Base-by-base conservation (phyloP, 1,140 invertebrate species). In the Vanessa atalanta region DNA sequence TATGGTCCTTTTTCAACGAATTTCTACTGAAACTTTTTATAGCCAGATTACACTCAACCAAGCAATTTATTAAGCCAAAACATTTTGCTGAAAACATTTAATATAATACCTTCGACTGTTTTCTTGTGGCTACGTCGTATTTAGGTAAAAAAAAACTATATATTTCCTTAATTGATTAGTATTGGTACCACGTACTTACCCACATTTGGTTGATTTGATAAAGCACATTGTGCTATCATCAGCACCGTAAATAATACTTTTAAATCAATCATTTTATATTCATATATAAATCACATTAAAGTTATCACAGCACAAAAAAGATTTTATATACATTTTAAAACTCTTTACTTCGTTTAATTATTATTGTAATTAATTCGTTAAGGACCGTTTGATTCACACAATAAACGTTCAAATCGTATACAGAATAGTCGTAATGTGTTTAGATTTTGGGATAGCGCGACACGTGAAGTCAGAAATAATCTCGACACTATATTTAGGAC, bases 401-500 rank as follows among this genome's bases (percentile, higher is more conserved):
- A 85, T 86, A 84, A 88, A 88, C 84, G 85, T 84, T 82, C 65
- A 71, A 77, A 80, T 77, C 79, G 86, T 82, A 73, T 75, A 76
- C 80, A 75, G 82, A 74, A 79, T 65, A 76, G 79, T 69, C 76
- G 83, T 88, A 84, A 87, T 86, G 80, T 89, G 85, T 88, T 87
- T 88, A 79, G 88, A 86, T 88, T 86, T 83, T 80, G 80, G 77
- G 78, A 83, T 80, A 79, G 80, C 83, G 88, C 86, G 88, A 88
- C 88, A 88, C 80, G 79, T 57, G 70, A 77, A 76, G 79, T 84
- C 89, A 81, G 81, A 90, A 92, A 92, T 92, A 92, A 90, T 90
- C 88, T 83, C 76, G 77, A 70, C 63, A 66, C 88, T 90, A 90
- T 84, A 90, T 90, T 86, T 90, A 90, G 88, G 82, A 82, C 80